Conservation (phyloP, 1,140 invertebrate genomes). For the Glossosoma conforme region DNA sequence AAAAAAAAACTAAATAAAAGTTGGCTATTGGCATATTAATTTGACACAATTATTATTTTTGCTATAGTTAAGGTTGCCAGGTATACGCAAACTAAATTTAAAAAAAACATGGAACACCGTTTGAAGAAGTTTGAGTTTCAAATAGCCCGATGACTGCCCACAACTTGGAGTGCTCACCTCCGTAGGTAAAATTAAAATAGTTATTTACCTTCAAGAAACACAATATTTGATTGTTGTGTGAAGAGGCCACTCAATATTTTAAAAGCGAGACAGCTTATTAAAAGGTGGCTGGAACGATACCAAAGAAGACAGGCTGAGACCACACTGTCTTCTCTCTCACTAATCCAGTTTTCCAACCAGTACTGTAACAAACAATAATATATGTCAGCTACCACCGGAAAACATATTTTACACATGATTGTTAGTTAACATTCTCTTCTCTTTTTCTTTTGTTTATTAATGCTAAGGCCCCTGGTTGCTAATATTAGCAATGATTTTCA, state of each 20-base stretch:
- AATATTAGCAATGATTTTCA: no score
- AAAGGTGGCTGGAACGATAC: slow-evolving; percentile 15
- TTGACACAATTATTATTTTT: no score
- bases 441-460: neutral
- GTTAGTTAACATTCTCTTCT: neutral
- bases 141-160: no score
- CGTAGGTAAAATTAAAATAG: neutral
- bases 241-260: slow-evolving; percentile 22
- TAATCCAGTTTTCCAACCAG: slow-evolving; percentile 10
- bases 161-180: neutral
- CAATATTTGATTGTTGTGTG: slow-evolving; percentile 4
- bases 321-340: slow-evolving; percentile 10
- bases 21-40: no score
- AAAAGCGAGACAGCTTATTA: slow-evolving; percentile 16
- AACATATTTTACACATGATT: neutral
- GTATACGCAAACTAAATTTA: no score
- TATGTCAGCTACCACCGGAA: neutral
- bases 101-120: no score
- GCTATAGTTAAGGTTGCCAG: no score
- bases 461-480: no score
- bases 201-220: slow-evolving; percentile 18
- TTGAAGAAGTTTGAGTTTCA: no score
- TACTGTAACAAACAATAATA: slow-evolving; percentile 5
- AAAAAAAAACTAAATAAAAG: no score
- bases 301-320: slow-evolving; percentile 18